Conservation (phyloP, 1,140 invertebrate species). For the Grapholita molesta region DNA sequence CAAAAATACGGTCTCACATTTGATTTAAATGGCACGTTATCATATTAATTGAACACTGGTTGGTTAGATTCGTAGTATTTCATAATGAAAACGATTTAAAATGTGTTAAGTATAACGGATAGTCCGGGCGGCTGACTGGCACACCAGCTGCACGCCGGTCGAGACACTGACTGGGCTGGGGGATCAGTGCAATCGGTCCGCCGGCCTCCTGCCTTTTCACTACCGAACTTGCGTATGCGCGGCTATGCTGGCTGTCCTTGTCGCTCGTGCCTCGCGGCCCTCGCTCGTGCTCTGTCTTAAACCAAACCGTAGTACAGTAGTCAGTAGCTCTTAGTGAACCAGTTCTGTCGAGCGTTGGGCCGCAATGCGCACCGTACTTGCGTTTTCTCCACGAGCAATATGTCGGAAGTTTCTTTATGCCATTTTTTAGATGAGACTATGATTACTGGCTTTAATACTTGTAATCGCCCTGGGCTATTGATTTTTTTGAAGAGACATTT, state of each 20-base stretch:
- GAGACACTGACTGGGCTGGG: conserved; percentile 70
- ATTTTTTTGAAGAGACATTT: conserved; percentile 39
- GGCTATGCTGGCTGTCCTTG: conserved; percentile 43
- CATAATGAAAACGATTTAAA: conserved; percentile 49
- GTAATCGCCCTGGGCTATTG: conserved; percentile 49
- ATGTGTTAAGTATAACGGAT: conserved; percentile 60
- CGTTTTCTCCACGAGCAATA: conserved; percentile 58
- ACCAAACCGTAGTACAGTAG: conserved; percentile 61
- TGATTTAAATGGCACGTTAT: conserved; percentile 30
- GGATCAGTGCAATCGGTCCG: conserved; percentile 45
- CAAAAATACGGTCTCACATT: conserved; percentile 41
- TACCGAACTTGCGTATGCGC: conserved; percentile 61
- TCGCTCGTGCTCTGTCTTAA: conserved; percentile 28
- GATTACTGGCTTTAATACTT: conserved; percentile 56
- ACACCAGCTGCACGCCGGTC: conserved; percentile 62
- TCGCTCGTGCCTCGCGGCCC: conserved; percentile 22
- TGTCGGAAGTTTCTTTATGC: conserved; percentile 50
- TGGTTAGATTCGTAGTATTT: conserved; percentile 57
- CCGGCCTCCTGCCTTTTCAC: conserved; percentile 51
- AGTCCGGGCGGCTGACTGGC: conserved; percentile 38
- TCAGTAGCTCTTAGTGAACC: conserved; percentile 59
- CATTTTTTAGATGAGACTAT: conserved; percentile 57
- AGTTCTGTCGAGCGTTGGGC: conserved; percentile 63
- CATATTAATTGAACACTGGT: conserved; percentile 46
- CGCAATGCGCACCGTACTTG: conserved; percentile 41